Conservation (phyloP, 2,113 vertebrate genomes). For the Catharus minimus region DNA sequence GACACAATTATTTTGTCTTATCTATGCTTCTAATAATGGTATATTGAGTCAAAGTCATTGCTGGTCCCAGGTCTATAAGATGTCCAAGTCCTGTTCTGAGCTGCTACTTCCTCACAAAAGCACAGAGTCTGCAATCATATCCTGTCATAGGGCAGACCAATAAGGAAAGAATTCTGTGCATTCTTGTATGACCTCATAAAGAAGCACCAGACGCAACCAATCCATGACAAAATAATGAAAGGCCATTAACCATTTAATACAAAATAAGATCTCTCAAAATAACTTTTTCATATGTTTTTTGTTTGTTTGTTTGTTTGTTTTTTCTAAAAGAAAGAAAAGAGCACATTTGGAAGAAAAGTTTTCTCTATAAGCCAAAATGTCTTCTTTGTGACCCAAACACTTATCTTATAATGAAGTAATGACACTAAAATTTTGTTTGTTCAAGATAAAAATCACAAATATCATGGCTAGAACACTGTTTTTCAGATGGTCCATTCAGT, state of each 20-base stretch:
- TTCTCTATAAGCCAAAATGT: slow-evolving; percentile 2
- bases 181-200: not conserved
- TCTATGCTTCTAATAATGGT: not conserved
- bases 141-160: not conserved
- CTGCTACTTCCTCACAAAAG: not conserved
- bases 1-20: not conserved
- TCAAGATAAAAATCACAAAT: slow-evolving; percentile 33
- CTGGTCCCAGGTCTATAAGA: not conserved
- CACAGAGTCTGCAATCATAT: not conserved
- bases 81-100: not conserved
- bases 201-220: not conserved
- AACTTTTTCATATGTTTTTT: not conserved
- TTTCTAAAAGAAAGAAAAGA: not conserved
- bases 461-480: not conserved
- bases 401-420: slow-evolving; percentile 46
- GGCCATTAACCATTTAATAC: not conserved
- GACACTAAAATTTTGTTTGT: not conserved
- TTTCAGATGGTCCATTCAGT: not conserved
- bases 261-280: not conserved
- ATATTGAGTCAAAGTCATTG: not conserved
- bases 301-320: too few species aligned
- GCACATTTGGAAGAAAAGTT: not conserved
- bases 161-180: not conserved
- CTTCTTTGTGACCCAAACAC: slow-evolving; percentile 12
- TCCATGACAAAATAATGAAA: slow-evolving; percentile 8